phyloP scores from a whole-genome alignment of 1,140 invertebrate genomes.

The Psix sp. region DNA sequence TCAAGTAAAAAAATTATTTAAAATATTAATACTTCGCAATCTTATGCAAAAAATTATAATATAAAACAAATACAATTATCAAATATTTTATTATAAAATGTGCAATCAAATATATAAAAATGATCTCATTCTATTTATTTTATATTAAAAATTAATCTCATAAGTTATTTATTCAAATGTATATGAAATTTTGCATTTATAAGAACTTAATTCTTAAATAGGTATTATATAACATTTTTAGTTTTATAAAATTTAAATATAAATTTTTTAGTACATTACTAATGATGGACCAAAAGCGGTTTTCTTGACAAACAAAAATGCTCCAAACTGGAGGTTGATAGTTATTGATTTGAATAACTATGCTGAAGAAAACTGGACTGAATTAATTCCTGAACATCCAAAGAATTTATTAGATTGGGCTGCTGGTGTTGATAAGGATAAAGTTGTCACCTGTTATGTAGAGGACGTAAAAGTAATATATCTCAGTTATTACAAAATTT shows the following conservation, averaged over 20 bases:
- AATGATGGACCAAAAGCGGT: conserved; percentile 90
- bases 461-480: conserved; percentile 94
- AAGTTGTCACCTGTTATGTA: conserved; percentile 93
- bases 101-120: too few relatives aligned
- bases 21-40: not conserved
- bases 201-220: too few relatives aligned
- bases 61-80: not conserved
- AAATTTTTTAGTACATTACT: conserved; percentile 88
- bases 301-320: conserved; percentile 95
- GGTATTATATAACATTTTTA: too few relatives aligned
- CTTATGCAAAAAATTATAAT: conserved; percentile 2
- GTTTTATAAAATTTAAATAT: not conserved
- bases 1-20: conserved; percentile 86
- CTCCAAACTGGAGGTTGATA: conserved; percentile 93
- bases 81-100: conserved; percentile 39
- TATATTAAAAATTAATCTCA: not conserved
- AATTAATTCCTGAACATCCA: conserved; percentile 89
- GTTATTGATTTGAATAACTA: conserved; percentile 91
- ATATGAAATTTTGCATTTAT: too few relatives aligned
- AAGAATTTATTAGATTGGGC: conserved; percentile 94
- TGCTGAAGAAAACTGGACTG: conserved; percentile 87
- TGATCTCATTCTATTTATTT: too few relatives aligned
- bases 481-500: too few relatives aligned
- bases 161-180: not conserved
- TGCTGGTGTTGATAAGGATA: conserved; percentile 87